Base-by-base conservation (phyloP, 1,140 invertebrate species). In the Leptoteleia sp. region DNA sequence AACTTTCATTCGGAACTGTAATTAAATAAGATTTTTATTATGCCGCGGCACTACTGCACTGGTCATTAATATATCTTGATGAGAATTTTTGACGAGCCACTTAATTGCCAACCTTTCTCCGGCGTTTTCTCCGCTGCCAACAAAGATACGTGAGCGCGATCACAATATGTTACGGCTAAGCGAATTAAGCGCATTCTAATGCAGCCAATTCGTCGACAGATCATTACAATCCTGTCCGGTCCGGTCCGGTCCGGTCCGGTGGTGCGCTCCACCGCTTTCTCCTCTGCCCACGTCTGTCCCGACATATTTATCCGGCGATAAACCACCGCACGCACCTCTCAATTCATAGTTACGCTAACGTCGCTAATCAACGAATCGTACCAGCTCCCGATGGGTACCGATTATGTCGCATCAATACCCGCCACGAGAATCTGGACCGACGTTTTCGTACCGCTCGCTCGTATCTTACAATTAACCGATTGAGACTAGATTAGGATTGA, bases 381-480 rank as follows among this genome's bases (percentile, higher is more conserved):
- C 47, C 61, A 40, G 52, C 12, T 52, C 61, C 62, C 54, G 62
- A 72, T 62, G 33, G 42, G 38, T 31, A 54, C 42, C 59, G 40
- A 68, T 68, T 62, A 35, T 38, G 52, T 65, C 75, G 54, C 59
- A 52, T 78, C 67, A 73, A 73, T 73, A 64, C 33, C 43, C 25
- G 29, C 35, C 11, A 16, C 25, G 52, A 38, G 15, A 72, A 78
- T 72, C 27, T 43, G 29, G 61, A 62, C 25, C 62, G 67, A 71
- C 67, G 42, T 59, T 72, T 68, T 62, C 50, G 19, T 55, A 38
- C 47, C 17, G 38, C 3, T 29, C 19, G 38, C 61, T 67, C 48
- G 57, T 72, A 71, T 72, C 64, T 61, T 62, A 48, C 57, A 68
- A 76, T 76, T 76, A 76, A 43, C 40, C 42, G 64, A 76, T 76